Evolutionary conservation across 2,113 vertebrate species (phyloP).

Genomic region (Erinaceus europaeus): DNA sequence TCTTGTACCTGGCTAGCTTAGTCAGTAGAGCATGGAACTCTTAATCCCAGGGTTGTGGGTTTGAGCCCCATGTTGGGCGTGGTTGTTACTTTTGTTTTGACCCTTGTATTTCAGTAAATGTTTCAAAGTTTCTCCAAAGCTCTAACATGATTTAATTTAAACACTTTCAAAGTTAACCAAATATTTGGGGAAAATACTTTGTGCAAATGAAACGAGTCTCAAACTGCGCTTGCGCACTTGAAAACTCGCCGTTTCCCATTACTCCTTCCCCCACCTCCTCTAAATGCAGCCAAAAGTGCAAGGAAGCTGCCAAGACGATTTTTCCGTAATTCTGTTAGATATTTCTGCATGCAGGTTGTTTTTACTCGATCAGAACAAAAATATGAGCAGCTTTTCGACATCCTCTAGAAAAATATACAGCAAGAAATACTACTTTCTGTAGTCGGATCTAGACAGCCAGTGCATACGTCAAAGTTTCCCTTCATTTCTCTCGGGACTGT

Average conservation of each 20-base stretch:
- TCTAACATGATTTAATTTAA: neutral
- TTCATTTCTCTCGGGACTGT: neutral
- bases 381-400: neutral
- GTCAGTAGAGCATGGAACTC: slow-evolving; percentile 87
- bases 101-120: fast-evolving
- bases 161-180: neutral
- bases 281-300: neutral
- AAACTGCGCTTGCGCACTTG: slow-evolving; percentile 17
- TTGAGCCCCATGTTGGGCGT: slow-evolving; percentile 85
- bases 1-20: slow-evolving; percentile 78
- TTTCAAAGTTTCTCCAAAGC: neutral
- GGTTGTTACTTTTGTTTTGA: fast-evolving
- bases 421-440: neutral
- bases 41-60: slow-evolving; percentile 86
- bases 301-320: neutral
- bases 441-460: neutral
- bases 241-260: neutral
- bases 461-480: neutral
- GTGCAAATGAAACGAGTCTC: neutral
- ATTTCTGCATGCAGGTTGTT: neutral
- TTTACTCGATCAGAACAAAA: neutral
- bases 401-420: neutral
- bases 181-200: neutral
- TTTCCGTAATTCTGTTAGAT: neutral
- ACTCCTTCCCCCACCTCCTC: neutral